Evolutionary conservation across 1,140 invertebrate species (phyloP), one percentile per base, ranked within the genome.

Genomic region (Triops longicaudatus): DNA sequence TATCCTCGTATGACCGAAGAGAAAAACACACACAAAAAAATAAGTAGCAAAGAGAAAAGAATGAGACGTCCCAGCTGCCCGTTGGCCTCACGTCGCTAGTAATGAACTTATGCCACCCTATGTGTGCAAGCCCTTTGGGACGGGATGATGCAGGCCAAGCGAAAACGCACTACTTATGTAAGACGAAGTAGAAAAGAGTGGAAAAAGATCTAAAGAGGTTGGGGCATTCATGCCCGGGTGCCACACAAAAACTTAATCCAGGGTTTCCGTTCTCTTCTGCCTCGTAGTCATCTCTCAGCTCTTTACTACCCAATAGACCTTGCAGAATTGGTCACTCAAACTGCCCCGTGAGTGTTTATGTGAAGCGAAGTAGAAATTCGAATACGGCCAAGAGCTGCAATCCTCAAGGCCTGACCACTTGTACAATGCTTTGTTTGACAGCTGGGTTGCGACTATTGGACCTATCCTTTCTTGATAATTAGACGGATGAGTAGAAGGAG

Each of bases 61-160:
- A 63, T 63, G 50, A 63, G 50, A 63, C 50, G 50, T 63, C 50
- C 10, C 50, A 63, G 50, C 50, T 63, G 50, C 50, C 50, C 50
- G 6, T 63, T 63, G 50, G 50, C 50, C 50, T 63, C 50, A 63
- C 50, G 50, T 63, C 50, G 22, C 50, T 63, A n/a, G 50, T 63
- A 63, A 63, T 63, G 50, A 63, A 63, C 50, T 63, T 63, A 63
- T 63, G 50, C 50, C 50, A 63, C 50, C 50, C 50, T 63, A 37
- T 63, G 22, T 63, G 22, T 63, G 50, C 50, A 5, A 63, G 50
- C 50, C 50, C 22, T 63, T 10, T 63, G 50, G 50, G 50, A 63
- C 50, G 50, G 50, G 50, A 63, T 63, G 50, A 63, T 63, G 50
- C 50, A 14, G 50, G 50, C 50, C 50, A 63, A 63, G 50, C 50